These are phyloP conservation scores for Lasioglossum albipes DNA, from an alignment of 1,140 invertebrate genomes.

Conservation along the genomic window DNA sequence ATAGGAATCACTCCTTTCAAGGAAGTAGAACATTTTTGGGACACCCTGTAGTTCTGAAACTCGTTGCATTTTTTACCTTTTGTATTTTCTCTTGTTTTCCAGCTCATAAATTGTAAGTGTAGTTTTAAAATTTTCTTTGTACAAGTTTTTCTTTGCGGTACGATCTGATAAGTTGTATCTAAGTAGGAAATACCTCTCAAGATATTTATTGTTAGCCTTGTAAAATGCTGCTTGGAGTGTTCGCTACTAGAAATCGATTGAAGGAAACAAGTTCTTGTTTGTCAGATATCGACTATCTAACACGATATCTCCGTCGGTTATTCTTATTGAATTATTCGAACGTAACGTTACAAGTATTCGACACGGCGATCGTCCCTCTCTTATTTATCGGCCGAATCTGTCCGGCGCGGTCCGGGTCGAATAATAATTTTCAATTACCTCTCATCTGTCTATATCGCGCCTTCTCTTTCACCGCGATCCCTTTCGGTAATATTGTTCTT, in stretches of 20 bases:
- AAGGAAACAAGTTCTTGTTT: slow-evolving; percentile 6
- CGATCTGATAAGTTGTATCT: neutral
- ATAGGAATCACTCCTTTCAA: too few species aligned
- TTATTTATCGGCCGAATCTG: slow-evolving; percentile 4
- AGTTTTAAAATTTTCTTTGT: too few species aligned
- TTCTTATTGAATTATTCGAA: slow-evolving; percentile 5
- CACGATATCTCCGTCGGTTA: neutral
- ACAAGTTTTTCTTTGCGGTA: too few species aligned
- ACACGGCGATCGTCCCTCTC: slow-evolving; percentile 13
- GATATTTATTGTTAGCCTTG: neutral
- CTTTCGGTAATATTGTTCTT: slow-evolving; percentile 46
- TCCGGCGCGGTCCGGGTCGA: too few species aligned
- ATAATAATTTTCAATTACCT: slow-evolving; percentile 10
- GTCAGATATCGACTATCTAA: neutral
- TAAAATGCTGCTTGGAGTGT: neutral
- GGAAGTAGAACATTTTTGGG: too few species aligned
- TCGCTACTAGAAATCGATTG: neutral
- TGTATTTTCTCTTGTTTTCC: too few species aligned
- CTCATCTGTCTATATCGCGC: slow-evolving; percentile 31
- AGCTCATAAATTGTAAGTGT: too few species aligned
- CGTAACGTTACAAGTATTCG: slow-evolving; percentile 19
- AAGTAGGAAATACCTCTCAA: neutral
- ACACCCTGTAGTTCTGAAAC: too few species aligned
- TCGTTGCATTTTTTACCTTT: too few species aligned
- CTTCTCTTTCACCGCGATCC: slow-evolving; percentile 22